Percentiles rank a stretch among this genome's conserved stretches.
Evolutionary conservation across 2,888 invertebrate genomes (phyloP).

Genomic region (Acronicta leporina): DNA sequence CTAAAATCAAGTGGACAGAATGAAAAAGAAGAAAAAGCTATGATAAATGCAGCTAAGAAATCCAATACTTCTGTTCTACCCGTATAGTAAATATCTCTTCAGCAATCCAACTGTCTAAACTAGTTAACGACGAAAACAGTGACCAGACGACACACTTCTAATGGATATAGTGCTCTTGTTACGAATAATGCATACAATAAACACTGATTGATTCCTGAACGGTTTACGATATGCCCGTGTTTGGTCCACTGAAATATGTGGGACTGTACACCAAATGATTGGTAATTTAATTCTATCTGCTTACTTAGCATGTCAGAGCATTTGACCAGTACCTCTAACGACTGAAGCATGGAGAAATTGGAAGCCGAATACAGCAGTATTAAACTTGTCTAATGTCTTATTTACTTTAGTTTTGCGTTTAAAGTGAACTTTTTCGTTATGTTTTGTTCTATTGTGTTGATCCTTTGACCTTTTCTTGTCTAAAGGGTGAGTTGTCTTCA

Average conservation of each 20-base stretch:
- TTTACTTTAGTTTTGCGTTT: slow-evolving; percentile 12
- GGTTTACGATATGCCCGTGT: slow-evolving; percentile 52
- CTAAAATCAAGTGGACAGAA: too few relatives aligned
- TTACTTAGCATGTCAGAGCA: slow-evolving; percentile 39
- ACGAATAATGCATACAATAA: slow-evolving; percentile 55
- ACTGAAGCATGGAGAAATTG: slow-evolving; percentile 39
- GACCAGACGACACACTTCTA: slow-evolving; percentile 34
- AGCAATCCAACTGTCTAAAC: slow-evolving; percentile 36
- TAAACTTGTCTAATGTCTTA: slow-evolving; percentile 22
- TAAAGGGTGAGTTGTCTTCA: slow-evolving; percentile 44
- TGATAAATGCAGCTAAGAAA: not conserved
- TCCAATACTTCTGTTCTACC: slow-evolving; percentile 14
- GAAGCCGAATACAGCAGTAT: slow-evolving; percentile 26
- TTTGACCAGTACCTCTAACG: slow-evolving; percentile 27
- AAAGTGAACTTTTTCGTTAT: slow-evolving; percentile 3
- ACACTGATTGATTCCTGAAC: slow-evolving; percentile 53
- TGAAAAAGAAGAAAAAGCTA: not conserved
- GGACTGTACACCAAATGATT: slow-evolving; percentile 51
- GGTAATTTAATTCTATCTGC: slow-evolving; percentile 57
- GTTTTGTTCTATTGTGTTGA: slow-evolving; percentile 18
- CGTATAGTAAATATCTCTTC: slow-evolving; percentile 17
- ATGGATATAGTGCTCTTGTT: slow-evolving; percentile 59
- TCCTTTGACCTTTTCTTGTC: slow-evolving; percentile 23
- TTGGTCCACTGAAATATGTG: slow-evolving; percentile 49
- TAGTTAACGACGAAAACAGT: slow-evolving; percentile 41